Evolutionary conservation across 2,113 vertebrate species (phyloP), one percentile per base, ranked within the genome.

Genomic region (Cephalophus harveyi): DNA sequence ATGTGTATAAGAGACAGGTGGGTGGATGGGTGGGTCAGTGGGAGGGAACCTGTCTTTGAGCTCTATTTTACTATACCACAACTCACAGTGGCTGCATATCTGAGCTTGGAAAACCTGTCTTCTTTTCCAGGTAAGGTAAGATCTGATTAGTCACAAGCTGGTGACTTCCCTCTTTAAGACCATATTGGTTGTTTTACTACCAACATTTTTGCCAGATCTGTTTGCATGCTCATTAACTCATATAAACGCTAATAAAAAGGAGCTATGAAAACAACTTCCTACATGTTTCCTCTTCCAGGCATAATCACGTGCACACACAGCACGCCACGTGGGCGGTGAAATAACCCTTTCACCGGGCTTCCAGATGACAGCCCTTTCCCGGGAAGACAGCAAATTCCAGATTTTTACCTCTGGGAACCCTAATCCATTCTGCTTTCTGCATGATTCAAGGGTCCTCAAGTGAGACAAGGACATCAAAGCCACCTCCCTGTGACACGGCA

Each of bases 241-340:
- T 17, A 62, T 55, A 74, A 83, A 71, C 0, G 1, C 83, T 89
- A 83, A 64, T 36, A 55, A 92, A 52, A 48, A 81, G 43, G 33
- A 48, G 67, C 60, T 43, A 71, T 36, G 92, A 33, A 78, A 93
- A 30, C 54, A 43, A 84, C 94, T 78, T 87, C 95, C 89, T 67
- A 14, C 86, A 4, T 12, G 89, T 54, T 88, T 94, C 78, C 71
- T 76, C 86, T 57, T 60, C 36, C 12, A 6, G 64, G 64, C 50
- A 1, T 78, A 81, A 92, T 46, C n/a, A 83, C 1, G 28, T 27
- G 30, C 50, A 55, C 14, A 36, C 33, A 46, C 52, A 21, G 30
- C 5, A 27, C 0, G 6, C 71, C 28, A 1, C 0, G 0, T 0
- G 1, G 6, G 40, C n/a, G 0, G 33, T 0, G 48, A 54, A 40